phyloP scores from a whole-genome alignment of 2,888 invertebrate genomes.

The Chrysomela aeneicollis region DNA sequence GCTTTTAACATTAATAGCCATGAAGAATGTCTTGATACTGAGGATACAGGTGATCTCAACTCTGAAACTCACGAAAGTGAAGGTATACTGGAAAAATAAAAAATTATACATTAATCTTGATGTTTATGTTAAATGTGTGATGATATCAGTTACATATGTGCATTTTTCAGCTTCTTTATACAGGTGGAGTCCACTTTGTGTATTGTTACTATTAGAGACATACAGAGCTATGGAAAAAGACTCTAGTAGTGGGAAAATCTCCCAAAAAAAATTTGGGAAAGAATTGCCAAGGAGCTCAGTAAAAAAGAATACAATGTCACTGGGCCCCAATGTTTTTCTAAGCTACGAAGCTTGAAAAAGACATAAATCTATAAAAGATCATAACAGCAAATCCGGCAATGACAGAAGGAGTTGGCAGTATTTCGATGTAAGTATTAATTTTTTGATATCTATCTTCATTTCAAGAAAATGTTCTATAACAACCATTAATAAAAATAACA shows the following conservation, averaged over 20 bases:
- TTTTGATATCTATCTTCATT: conserved; percentile 21
- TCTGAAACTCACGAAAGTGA: conserved; percentile 19
- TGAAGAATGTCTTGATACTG: conserved; percentile 17
- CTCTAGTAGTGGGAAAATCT: conserved; percentile 6
- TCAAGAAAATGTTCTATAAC: background rate
- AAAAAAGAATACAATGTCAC: conserved; percentile 13
- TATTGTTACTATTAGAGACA: conserved; percentile 9
- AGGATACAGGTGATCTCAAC: conserved; percentile 1
- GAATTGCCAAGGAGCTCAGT: conserved; percentile 5
- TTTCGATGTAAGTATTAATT: conserved; percentile 16
- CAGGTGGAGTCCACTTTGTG: background rate
- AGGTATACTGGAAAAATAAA: conserved; percentile 18
- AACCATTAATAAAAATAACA: conserved; percentile 6
- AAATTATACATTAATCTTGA: conserved; percentile 20
- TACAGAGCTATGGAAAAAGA: conserved; percentile 17
- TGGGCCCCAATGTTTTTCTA: conserved; percentile 22
- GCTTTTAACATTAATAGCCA: conserved; percentile 1
- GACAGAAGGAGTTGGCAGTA: conserved; percentile 18
- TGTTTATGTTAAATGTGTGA: conserved; percentile 11
- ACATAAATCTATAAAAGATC: conserved; percentile 21
- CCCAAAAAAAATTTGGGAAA: conserved; percentile 19
- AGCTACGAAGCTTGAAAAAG: conserved; percentile 19
- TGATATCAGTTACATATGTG: background rate
- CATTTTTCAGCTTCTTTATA: background rate
- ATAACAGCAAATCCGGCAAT: conserved; percentile 22